A percentile compares a stretch with the other conserved stretches of the same genome.
Conservation (phyloP, 2,888 invertebrate species). For the Megastigmus dorsalis region DNA sequence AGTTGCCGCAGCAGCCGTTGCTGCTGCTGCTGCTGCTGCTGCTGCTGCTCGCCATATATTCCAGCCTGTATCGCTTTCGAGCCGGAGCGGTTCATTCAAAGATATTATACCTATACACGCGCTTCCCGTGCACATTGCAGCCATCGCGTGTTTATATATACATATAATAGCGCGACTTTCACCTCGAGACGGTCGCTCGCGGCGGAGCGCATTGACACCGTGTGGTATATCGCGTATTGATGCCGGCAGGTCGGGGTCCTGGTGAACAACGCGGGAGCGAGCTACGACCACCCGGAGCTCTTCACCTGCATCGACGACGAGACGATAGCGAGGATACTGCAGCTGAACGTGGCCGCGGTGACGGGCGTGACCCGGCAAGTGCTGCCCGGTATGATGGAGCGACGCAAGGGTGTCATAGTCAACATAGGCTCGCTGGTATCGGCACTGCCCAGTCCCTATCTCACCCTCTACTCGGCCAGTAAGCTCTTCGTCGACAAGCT, state of each 20-base stretch:
- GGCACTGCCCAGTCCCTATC: constrained; percentile 86
- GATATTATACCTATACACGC: too few relatives aligned
- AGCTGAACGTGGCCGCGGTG: constrained; percentile 76
- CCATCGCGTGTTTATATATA: not conserved
- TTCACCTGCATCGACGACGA: constrained; percentile 72
- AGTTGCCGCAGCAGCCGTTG: too few relatives aligned
- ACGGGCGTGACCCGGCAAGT: constrained; percentile 80
- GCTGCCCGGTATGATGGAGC: constrained; percentile 88
- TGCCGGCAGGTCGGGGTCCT: constrained; percentile 68
- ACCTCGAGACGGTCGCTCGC: not conserved
- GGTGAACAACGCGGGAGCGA: constrained; percentile 83
- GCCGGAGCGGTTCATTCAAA: too few relatives aligned
- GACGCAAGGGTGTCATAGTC: constrained; percentile 88
- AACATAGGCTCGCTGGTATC: constrained; percentile 92
- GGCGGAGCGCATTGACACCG: too few relatives aligned
- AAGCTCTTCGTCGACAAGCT: constrained; percentile 92
- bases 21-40: too few relatives aligned
- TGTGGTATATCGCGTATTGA: too few relatives aligned
- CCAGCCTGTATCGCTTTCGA: constrained; percentile 8
- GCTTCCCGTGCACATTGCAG: not conserved
- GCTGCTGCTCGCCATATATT: too few relatives aligned
- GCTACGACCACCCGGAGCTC: constrained; percentile 79
- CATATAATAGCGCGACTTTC: not conserved
- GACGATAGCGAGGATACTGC: constrained; percentile 66
- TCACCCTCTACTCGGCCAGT: constrained; percentile 90